Base-by-base conservation (phyloP, 2,113 vertebrate genomes). In the Willisornis vidua region DNA sequence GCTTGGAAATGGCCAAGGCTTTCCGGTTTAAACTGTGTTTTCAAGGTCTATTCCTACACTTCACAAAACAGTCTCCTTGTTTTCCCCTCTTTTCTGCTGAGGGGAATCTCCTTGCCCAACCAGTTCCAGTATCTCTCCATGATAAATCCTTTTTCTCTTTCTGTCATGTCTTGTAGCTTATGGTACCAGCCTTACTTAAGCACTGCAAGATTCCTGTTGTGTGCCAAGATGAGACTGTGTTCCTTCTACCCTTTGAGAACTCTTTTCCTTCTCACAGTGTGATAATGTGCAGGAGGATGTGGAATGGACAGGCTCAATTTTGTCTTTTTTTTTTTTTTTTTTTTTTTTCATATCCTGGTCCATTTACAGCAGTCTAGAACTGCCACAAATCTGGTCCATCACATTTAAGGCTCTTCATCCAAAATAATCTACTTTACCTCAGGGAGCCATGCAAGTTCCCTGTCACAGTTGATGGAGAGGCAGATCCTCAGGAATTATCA, bases 31-130 rank as follows among this genome's bases (percentile, higher is more conserved):
- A 84, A 43, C 39, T 19, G 14, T 58, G 26, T 75, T 92, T 88
- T 68, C 39, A 52, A 72, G 15, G 8, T 65, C 51, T 46, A 20
- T 61, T 57, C 41, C 46, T 71, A 35, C 14, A 22, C 9, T 16
- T 80, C 46, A 52, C 15, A 65, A 49, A 58, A 43, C 2, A 80
- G 19, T 29, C 11, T 57, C 3, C 19, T 37, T 72, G 57, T 73
- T 22, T 17, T 0, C 1, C 3, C 1, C 35, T 48, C 29, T 61
- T 63, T 70, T 59, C 33, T 33, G 0, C 58, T 49, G 72, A 12
- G 59, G 11, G 28, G 8, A 22, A n/a, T 66, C 41, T 88, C 17
- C 54, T 68, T 92, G 49, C 7, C 37, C 41, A 73, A 4, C 12
- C 16, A 35, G 26, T 79, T n/a, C 28, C 20, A 15, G 0, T 31